Evolutionary conservation across 2,797 vertebrate genomes (phyloP).

Genomic region (Coilia nasus): DNA sequence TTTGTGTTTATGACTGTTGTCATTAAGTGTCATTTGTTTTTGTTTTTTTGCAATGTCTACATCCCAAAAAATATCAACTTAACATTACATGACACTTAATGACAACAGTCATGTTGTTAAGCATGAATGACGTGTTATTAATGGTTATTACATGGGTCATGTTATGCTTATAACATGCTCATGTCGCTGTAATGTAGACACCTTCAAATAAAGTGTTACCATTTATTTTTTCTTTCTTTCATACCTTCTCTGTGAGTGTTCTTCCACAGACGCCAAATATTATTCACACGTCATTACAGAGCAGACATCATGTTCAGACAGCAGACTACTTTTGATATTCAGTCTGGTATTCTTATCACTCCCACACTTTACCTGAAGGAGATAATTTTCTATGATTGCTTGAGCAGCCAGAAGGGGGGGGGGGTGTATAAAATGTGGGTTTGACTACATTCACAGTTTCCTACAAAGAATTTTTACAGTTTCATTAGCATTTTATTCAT

Average conservation of each 20-base stretch:
- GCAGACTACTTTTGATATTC: constrained; percentile 21
- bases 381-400: constrained; percentile 13
- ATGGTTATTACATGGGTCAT: no score
- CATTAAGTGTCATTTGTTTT: no score
- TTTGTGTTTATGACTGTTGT: no score
- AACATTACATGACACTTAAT: no score
- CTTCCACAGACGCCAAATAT: constrained; percentile 18
- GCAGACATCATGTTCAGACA: constrained; percentile 7
- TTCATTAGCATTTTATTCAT: constrained; percentile 4
- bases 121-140: no score
- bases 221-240: not conserved
- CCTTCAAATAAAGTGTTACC: no score
- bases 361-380: not conserved
- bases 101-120: no score
- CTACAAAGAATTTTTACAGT: not conserved
- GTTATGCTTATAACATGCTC: no score
- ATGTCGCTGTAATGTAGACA: no score
- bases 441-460: not conserved
- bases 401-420: not conserved
- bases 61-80: no score
- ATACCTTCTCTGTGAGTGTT: not conserved
- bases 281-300: constrained; percentile 10
- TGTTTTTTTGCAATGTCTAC: no score
- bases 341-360: not conserved
- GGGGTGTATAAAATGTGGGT: not conserved